Evolutionary conservation across 2,113 vertebrate species (phyloP).

Genomic region (Poicephalus gulielmi): DNA sequence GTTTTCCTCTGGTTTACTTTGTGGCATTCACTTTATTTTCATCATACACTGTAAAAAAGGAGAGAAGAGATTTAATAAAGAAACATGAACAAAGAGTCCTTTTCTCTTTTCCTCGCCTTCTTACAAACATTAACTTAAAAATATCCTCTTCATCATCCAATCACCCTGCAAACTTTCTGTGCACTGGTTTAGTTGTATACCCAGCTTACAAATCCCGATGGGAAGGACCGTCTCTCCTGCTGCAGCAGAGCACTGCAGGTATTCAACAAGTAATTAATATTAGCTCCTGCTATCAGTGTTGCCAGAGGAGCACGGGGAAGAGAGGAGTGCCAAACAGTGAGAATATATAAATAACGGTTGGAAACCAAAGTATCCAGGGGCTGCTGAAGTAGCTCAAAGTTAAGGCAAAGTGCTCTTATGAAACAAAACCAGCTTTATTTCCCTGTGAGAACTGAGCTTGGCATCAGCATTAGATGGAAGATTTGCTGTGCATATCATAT

Average conservation of each 20-base stretch:
- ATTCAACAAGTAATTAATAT: not conserved
- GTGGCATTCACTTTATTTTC: not conserved
- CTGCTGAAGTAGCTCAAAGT: not conserved
- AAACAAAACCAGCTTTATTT: not conserved
- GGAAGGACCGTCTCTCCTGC: not conserved
- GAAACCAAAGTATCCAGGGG: not conserved
- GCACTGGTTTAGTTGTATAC: accelerated
- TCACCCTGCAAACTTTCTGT: not conserved
- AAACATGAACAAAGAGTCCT: not conserved
- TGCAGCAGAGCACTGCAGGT: not conserved
- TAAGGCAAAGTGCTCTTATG: not conserved
- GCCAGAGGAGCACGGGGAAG: not conserved
- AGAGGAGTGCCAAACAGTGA: not conserved
- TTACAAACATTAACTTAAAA: not conserved
- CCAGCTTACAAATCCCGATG: not conserved
- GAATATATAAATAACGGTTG: not conserved
- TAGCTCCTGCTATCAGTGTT: not conserved
- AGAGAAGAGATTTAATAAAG: not conserved
- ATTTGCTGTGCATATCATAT: accelerated
- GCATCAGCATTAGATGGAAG: not conserved
- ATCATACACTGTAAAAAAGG: not conserved
- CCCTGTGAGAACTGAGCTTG: not conserved
- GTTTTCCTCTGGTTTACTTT: not conserved
- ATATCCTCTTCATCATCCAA: not conserved
- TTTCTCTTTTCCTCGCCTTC: not conserved